Evolutionary conservation across 2,888 invertebrate genomes (phyloP), one percentile per base, ranked within the genome.

Genomic region (Dilophus febrilis): DNA sequence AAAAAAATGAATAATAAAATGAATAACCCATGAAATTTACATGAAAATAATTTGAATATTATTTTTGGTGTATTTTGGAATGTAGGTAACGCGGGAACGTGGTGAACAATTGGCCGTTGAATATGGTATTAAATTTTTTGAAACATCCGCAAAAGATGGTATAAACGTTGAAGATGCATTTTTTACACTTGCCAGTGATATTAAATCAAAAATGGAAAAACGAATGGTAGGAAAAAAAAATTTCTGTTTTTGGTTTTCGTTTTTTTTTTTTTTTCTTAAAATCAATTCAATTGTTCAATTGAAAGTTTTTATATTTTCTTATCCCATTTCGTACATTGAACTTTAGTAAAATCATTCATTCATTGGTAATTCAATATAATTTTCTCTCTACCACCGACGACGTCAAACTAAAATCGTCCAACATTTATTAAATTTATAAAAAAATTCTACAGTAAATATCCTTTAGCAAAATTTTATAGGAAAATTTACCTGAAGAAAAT

Each of bases 71-170:
- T 22, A 6, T 22, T 22, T 4, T 22, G 8, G 13, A 31, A 43
- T 45, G 1, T 49, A 78, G 78, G 90, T 92, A 41, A 86, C 92
- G 45, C 90, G 85, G 65, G 95, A 97, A 61, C 70, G 90, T 53
- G 97, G 97, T 38, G 95, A 97, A 69, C 84, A 92, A 67, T 72
- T 97, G 63, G 95, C 95, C 45, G 75, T 92, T 56, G 97, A 97
- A 66, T 95, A 97, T 70, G 88, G 91, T 56, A 95, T 98, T 53
- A 92, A 92, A 68, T 98, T 98, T 68, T 84, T 98, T 76, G 98
- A 98, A 69, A 98, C 97, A 39, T 94, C 94, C 51, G 98, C 98
- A 40, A 98, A 98, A 68, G 84, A 90, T 49, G 90, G 92, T 61
- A 82, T 92, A 61, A 92, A 97, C 63, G 94, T 98, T 36, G 97